A percentile compares a stretch with the other conserved stretches of the same genome.
Conservation (phyloP, 2,888 invertebrate genomes). For the Aethes cnicana region DNA sequence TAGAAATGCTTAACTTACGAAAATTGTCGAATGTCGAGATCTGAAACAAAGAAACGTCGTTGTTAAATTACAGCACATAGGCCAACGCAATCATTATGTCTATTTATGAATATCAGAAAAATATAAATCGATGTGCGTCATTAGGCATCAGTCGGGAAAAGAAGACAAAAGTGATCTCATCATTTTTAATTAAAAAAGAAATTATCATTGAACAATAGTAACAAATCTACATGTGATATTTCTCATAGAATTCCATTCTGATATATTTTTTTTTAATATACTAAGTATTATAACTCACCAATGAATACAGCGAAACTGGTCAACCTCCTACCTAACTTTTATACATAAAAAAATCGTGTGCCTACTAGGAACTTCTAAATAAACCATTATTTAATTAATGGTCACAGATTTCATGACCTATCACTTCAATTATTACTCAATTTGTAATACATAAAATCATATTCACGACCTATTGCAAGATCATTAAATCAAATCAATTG, state of each 20-base stretch:
- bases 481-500: too few species aligned
- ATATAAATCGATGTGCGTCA: slow-evolving; percentile 47
- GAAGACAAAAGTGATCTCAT: slow-evolving; percentile 63
- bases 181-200: slow-evolving; percentile 37
- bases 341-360: too few species aligned
- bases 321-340: background rate
- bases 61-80: too few species aligned
- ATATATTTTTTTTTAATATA: background rate
- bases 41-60: slow-evolving; percentile 46
- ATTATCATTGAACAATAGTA: background rate
- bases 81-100: slow-evolving; percentile 15
- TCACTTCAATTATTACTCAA: too few species aligned
- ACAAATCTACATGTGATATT: background rate
- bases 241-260: background rate
- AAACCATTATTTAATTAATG: too few species aligned
- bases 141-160: slow-evolving; percentile 65
- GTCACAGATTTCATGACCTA: too few species aligned
- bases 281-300: slow-evolving; percentile 16
- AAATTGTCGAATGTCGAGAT: slow-evolving; percentile 19
- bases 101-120: slow-evolving; percentile 38
- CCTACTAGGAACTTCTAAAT: too few species aligned
- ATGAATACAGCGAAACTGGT: slow-evolving; percentile 15
- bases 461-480: too few species aligned
- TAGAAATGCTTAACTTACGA: slow-evolving; percentile 17
- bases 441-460: too few species aligned